phyloP scores from a whole-genome alignment of 2,888 invertebrate species.

The Endomychus coccineus region DNA sequence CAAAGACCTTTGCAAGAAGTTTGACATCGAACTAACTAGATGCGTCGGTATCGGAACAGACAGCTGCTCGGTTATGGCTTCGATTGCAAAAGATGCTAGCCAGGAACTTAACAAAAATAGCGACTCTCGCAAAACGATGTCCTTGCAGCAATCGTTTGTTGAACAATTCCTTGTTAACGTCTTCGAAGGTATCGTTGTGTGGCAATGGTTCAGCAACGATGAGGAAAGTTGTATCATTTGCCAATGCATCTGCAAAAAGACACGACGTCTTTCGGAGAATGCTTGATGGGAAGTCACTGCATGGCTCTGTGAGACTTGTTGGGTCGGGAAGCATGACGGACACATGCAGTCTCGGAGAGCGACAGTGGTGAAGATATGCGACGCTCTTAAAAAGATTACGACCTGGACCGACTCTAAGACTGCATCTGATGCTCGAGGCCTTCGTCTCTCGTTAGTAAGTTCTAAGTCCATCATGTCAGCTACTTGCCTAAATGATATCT shows the following conservation, averaged over 20 bases:
- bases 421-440: too few species aligned
- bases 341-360: too few species aligned
- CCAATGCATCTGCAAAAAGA: slow-evolving; percentile 7
- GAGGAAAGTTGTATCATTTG: slow-evolving; percentile 5
- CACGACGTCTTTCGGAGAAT: too few species aligned
- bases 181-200: slow-evolving; percentile 1
- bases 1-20: slow-evolving; percentile 1
- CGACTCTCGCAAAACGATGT: slow-evolving; percentile 2
- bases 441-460: too few species aligned
- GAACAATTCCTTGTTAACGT: slow-evolving; percentile 1
- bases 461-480: too few species aligned
- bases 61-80: slow-evolving; percentile 4
- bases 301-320: too few species aligned
- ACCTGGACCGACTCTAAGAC: too few species aligned
- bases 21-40: neutral
- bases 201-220: slow-evolving; percentile 2
- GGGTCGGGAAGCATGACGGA: too few species aligned
- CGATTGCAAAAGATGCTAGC: neutral
- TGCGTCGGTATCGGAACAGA: slow-evolving; percentile 5
- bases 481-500: too few species aligned
- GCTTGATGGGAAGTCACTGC: too few species aligned
- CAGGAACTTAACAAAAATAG: slow-evolving; percentile 5
- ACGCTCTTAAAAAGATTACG: too few species aligned
- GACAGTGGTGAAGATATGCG: too few species aligned
- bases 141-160: slow-evolving; percentile 1